A percentile compares a stretch with the other conserved stretches of the same genome.
phyloP scores from a whole-genome alignment of 1,140 invertebrate genomes.

The Delia radicum region DNA sequence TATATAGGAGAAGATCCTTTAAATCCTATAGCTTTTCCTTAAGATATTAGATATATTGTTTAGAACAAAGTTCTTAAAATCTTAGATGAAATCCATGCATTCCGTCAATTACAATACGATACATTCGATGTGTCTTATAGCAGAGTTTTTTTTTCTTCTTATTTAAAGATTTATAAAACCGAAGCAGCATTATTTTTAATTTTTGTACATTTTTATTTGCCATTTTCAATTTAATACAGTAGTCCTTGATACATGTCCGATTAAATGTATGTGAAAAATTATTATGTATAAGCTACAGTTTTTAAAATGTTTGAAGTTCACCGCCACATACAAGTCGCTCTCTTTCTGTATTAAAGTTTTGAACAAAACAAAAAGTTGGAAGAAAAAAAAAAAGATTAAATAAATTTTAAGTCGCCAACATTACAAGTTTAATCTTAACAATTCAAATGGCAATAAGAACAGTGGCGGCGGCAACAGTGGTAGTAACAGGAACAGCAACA shows the following conservation, averaged over 20 bases:
- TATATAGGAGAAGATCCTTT: too few species aligned
- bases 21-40: too few species aligned
- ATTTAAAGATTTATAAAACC: neutral
- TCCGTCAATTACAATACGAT: too few species aligned
- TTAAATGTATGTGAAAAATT: slow-evolving; percentile 26
- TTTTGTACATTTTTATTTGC: neutral
- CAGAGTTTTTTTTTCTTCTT: too few species aligned
- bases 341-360: too few species aligned
- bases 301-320: slow-evolving; percentile 49
- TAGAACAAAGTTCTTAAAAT: too few species aligned
- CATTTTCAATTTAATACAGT: neutral
- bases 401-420: slow-evolving; percentile 43
- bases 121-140: too few species aligned
- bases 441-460: neutral
- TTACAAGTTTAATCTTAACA: slow-evolving; percentile 41
- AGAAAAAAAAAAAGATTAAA: slow-evolving; percentile 50
- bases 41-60: too few species aligned
- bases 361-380: neutral
- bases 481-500: neutral
- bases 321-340: slow-evolving; percentile 31
- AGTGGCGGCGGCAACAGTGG: neutral
- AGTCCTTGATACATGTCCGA: slow-evolving; percentile 13
- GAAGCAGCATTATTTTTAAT: neutral
- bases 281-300: slow-evolving; percentile 36
- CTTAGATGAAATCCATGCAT: too few species aligned